Evolutionary conservation across 2,888 invertebrate genomes (phyloP).

Genomic region (Stictocephala bisonia): DNA sequence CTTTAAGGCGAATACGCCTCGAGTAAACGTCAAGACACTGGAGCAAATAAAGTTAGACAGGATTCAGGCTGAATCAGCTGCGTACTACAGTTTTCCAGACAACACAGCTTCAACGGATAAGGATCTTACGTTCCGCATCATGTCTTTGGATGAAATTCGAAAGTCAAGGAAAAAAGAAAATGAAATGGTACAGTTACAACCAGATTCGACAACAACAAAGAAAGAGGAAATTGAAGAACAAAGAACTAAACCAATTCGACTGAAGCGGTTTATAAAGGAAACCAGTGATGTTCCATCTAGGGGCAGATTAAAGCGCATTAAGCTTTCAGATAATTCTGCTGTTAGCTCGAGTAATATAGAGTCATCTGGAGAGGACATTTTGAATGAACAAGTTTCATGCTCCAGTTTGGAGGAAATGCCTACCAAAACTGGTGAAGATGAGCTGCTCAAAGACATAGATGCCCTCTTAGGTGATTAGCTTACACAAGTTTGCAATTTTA

Average conservation of each 20-base stretch:
- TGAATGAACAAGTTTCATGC: background rate
- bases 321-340: conserved; percentile 16
- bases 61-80: conserved; percentile 78
- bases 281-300: background rate
- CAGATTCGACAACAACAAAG: conserved; percentile 39
- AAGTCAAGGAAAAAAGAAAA: conserved; percentile 43
- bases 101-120: background rate
- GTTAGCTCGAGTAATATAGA: conserved; percentile 32
- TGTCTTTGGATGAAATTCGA: conserved; percentile 69
- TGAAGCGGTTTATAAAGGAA: conserved; percentile 19
- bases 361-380: background rate
- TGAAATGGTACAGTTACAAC: conserved; percentile 18
- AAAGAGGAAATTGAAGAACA: conserved; percentile 25
- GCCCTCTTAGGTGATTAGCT: conserved; percentile 37
- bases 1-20: conserved; percentile 64
- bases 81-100: conserved; percentile 66
- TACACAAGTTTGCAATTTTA: conserved; percentile 18
- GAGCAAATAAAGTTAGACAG: conserved; percentile 77
- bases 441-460: conserved; percentile 45
- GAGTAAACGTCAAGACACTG: conserved; percentile 70
- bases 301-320: conserved; percentile 7
- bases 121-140: conserved; percentile 65
- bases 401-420: background rate
- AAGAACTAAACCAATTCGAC: conserved; percentile 20
- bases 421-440: conserved; percentile 21